Conservation (phyloP, 2,113 vertebrate species). For the Psilopsiagon aymara region DNA sequence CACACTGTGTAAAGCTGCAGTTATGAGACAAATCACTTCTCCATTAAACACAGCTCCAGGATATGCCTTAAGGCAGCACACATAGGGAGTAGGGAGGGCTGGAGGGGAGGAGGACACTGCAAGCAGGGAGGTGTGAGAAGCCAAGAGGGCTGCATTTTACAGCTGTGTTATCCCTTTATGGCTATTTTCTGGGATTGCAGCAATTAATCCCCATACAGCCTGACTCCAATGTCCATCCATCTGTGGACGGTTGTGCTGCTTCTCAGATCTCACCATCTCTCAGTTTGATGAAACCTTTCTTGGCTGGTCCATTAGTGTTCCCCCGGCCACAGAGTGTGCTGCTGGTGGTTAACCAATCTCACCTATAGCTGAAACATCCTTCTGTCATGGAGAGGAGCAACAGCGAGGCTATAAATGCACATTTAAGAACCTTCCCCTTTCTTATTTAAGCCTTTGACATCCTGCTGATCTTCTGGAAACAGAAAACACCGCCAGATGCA, state of each 20-base stretch:
- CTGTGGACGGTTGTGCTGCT: neutral
- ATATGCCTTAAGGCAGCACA: neutral
- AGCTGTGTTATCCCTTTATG: neutral
- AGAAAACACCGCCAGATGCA: neutral
- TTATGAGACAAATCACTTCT: conserved; percentile 72
- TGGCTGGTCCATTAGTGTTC: neutral
- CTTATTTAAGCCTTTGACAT: neutral
- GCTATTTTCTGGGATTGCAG: neutral
- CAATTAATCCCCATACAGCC: neutral
- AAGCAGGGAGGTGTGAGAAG: neutral
- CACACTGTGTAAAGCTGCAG: conserved; percentile 63
- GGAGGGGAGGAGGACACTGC: neutral
- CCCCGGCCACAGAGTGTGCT: neutral
- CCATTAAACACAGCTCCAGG: conserved; percentile 27
- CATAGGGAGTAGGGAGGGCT: neutral
- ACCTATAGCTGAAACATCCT: neutral
- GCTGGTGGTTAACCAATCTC: neutral
- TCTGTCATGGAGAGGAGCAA: neutral
- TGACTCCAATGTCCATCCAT: neutral
- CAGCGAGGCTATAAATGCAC: neutral
- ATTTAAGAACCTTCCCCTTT: neutral
- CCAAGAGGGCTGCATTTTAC: neutral
- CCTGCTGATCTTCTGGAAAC: neutral
- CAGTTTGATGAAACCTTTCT: conserved; percentile 6
- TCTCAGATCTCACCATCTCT: neutral